These are phyloP conservation scores for Macquaria ambigua DNA, from an alignment of 2,113 vertebrate species.

Conservation along the genomic window DNA sequence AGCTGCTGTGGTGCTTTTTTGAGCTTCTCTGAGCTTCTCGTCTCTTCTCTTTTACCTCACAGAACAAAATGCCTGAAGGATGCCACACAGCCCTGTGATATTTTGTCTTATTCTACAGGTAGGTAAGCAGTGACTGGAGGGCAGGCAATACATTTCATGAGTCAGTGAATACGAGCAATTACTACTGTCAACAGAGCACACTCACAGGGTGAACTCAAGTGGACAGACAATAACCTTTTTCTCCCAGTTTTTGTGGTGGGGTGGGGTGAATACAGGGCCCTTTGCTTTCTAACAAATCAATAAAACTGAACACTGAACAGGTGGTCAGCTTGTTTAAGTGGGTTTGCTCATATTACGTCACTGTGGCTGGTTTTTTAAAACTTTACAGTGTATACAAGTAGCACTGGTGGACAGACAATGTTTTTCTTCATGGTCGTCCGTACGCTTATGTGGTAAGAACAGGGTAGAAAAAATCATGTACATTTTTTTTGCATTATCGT, in stretches of 20 bases:
- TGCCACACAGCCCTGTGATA: slow-evolving; percentile 61
- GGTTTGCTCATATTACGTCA: neutral
- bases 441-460: neutral
- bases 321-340: slow-evolving; percentile 16
- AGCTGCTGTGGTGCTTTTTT: slow-evolving; percentile 70
- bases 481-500: neutral
- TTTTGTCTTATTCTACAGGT: slow-evolving; percentile 70
- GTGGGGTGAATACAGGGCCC: neutral
- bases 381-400: neutral
- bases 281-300: slow-evolving; percentile 33
- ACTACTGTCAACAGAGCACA: slow-evolving; percentile 63
- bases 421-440: neutral
- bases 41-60: slow-evolving; percentile 64
- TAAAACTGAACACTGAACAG: slow-evolving; percentile 21
- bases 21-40: slow-evolving; percentile 62
- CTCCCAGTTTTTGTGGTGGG: slow-evolving; percentile 27
- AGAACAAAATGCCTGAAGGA: slow-evolving; percentile 46
- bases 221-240: slow-evolving; percentile 61
- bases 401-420: neutral
- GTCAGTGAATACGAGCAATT: slow-evolving; percentile 70
- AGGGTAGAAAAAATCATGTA: neutral
- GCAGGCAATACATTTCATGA: slow-evolving; percentile 72
- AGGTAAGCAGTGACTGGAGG: slow-evolving; percentile 47
- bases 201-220: slow-evolving; percentile 54
- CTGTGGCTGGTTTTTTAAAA: neutral